phyloP scores from a whole-genome alignment of 2,888 invertebrate genomes.

The Rhagophthalmus giganteus region DNA sequence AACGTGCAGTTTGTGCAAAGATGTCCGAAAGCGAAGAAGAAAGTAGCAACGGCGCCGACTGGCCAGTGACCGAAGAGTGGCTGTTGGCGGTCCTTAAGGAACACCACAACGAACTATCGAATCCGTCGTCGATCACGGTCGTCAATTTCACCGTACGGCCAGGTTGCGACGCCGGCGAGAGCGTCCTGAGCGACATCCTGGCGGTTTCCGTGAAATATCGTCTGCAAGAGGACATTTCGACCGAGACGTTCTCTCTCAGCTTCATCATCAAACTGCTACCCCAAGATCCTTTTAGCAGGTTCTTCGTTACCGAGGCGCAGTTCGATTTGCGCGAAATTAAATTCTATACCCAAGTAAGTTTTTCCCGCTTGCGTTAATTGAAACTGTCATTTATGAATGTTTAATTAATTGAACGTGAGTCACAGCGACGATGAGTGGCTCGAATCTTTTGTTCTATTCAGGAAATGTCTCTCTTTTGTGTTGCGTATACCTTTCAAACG shows the following conservation, averaged over 20 bases:
- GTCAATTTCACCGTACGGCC: conserved; percentile 60
- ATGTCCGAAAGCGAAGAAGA: conserved; percentile 62
- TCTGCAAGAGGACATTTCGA: conserved; percentile 44
- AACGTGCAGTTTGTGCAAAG: too few relatives aligned
- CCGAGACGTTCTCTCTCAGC: conserved; percentile 49
- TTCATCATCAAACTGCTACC: conserved; percentile 77
- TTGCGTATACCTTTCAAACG: too few relatives aligned
- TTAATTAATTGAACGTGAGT: too few relatives aligned
- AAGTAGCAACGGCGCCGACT: conserved; percentile 54
- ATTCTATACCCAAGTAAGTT: conserved; percentile 75
- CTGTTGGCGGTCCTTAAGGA: conserved; percentile 58
- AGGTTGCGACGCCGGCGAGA: conserved; percentile 68
- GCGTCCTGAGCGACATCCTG: conserved; percentile 75
- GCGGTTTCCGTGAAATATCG: conserved; percentile 74
- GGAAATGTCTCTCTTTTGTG: too few relatives aligned
- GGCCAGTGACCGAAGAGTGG: conserved; percentile 63
- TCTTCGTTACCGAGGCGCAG: conserved; percentile 80
- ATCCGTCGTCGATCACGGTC: conserved; percentile 51
- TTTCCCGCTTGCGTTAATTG: too few relatives aligned
- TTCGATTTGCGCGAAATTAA: conserved; percentile 81
- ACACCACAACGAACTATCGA: conserved; percentile 53
- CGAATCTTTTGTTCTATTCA: too few relatives aligned
- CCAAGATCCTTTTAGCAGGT: conserved; percentile 76
- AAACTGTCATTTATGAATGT: too few relatives aligned
- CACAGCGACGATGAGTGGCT: too few relatives aligned